These are phyloP conservation scores for Lycopodina hypogea DNA, from an alignment of 37 sponge, comb jelly and placozoan species.

Conservation along the genomic window DNA sequence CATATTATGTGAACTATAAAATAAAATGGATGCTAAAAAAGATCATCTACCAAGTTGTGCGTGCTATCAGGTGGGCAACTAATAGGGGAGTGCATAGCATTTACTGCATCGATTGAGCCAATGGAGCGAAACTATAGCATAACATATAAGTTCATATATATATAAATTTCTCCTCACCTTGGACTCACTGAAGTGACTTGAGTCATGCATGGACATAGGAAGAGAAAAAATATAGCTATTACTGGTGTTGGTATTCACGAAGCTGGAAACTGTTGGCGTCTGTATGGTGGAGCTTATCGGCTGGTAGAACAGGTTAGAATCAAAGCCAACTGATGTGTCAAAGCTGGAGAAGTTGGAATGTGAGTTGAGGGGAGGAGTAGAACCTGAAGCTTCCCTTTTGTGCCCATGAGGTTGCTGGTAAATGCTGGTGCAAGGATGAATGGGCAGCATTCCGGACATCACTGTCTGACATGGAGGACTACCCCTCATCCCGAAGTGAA, in stretches of 20 bases:
- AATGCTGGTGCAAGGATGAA: background rate
- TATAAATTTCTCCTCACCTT: conserved; percentile 11
- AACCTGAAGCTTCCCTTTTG: background rate
- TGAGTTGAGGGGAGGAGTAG: background rate
- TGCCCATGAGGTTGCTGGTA: conserved; percentile 24
- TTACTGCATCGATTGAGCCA: too few species aligned
- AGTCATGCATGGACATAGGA: background rate
- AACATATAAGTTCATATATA: too few species aligned
- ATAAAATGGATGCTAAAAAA: too few species aligned
- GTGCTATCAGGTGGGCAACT: too few species aligned
- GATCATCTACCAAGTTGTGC: too few species aligned
- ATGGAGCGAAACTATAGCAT: too few species aligned
- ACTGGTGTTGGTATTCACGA: conserved; percentile 27
- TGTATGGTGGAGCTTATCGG: conserved; percentile 19
- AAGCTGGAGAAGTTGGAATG: background rate
- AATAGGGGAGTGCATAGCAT: too few species aligned
- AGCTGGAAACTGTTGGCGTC: conserved; percentile 11
- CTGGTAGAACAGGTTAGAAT: background rate
- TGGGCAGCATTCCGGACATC: conserved; percentile 3
- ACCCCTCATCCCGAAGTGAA: conserved; percentile 6
- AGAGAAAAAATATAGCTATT: background rate
- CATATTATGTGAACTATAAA: too few species aligned
- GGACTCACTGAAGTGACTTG: background rate
- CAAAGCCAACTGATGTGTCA: background rate
- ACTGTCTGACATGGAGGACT: conserved; percentile 19